phyloP scores from a whole-genome alignment of 2,888 invertebrate species.

The Aspidiotus rigidus region DNA sequence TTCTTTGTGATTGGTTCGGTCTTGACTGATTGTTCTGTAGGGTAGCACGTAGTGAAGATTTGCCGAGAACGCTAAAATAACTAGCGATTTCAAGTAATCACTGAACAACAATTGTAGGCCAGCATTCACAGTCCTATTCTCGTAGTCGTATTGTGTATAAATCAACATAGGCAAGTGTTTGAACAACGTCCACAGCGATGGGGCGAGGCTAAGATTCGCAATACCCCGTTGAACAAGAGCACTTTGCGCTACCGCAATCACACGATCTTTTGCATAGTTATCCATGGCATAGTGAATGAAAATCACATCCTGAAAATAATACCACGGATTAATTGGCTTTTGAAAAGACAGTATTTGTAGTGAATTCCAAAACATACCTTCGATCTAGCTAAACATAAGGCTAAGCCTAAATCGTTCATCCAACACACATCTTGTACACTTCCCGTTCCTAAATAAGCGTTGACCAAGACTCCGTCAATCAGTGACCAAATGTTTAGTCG shows the following conservation, averaged over 20 bases:
- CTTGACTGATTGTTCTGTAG: constrained; percentile 46
- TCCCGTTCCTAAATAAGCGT: constrained; percentile 49
- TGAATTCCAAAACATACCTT: constrained; percentile 43
- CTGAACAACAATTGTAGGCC: constrained; percentile 54
- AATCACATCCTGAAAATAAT: constrained; percentile 43
- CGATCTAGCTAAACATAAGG: constrained; percentile 49
- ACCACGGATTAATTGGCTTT: background rate
- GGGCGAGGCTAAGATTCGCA: constrained; percentile 48
- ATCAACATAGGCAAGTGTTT: constrained; percentile 45
- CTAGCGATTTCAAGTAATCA: constrained; percentile 49
- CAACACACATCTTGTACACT: constrained; percentile 48
- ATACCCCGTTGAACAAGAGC: constrained; percentile 49
- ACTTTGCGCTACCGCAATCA: constrained; percentile 48
- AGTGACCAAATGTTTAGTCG: constrained; percentile 55
- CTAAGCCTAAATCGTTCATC: constrained; percentile 47
- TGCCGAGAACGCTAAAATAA: constrained; percentile 49
- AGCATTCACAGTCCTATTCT: constrained; percentile 50
- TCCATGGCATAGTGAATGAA: constrained; percentile 46
- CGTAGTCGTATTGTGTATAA: constrained; percentile 48
- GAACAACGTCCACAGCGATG: constrained; percentile 47
- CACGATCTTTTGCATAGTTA: constrained; percentile 44
- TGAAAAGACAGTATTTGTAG: background rate
- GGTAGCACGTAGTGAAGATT: constrained; percentile 49
- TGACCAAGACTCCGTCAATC: constrained; percentile 50
- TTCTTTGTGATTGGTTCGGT: constrained; percentile 39